A percentile compares a stretch with the other conserved stretches of the same genome.
Conservation (phyloP, 2,113 vertebrate species). For the Platycercus adscitus region DNA sequence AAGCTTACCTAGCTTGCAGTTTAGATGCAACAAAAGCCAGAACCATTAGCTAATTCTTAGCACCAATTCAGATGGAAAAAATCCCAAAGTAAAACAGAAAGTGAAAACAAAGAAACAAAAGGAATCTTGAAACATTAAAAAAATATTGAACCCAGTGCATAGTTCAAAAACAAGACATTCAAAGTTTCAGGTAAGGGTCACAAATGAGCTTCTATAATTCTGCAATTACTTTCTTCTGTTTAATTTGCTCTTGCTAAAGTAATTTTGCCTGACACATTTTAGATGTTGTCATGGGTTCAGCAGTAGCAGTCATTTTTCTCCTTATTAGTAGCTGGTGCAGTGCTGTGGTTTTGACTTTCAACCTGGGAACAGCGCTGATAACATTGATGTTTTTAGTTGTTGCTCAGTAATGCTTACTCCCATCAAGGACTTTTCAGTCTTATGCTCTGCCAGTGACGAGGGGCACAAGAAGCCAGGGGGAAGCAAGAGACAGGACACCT, state of each 20-base stretch:
- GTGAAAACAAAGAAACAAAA: rapidly evolving
- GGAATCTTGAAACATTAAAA: neutral
- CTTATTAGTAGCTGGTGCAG: neutral
- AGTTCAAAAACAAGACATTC: neutral
- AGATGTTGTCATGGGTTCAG: neutral
- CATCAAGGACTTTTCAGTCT: neutral
- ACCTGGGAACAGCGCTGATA: neutral
- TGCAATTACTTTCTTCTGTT: neutral
- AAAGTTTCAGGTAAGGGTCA: neutral
- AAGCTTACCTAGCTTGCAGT: neutral
- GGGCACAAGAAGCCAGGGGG: neutral
- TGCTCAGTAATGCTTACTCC: neutral
- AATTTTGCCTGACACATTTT: neutral
- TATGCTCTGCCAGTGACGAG: neutral
- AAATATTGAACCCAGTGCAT: neutral
- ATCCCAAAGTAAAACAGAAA: neutral
- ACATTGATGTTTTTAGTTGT: neutral
- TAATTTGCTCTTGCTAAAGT: neutral
- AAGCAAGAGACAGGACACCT: neutral
- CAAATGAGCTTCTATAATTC: neutral
- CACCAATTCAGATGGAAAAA: neutral
- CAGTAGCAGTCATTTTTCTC: neutral
- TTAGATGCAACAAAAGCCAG: neutral
- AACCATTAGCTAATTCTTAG: neutral
- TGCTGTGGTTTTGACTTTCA: neutral